Percentiles rank a stretch among this genome's conserved stretches.
Conservation (phyloP, 2,797 vertebrate species). For the Gymnoscopelus microlampas region DNA sequence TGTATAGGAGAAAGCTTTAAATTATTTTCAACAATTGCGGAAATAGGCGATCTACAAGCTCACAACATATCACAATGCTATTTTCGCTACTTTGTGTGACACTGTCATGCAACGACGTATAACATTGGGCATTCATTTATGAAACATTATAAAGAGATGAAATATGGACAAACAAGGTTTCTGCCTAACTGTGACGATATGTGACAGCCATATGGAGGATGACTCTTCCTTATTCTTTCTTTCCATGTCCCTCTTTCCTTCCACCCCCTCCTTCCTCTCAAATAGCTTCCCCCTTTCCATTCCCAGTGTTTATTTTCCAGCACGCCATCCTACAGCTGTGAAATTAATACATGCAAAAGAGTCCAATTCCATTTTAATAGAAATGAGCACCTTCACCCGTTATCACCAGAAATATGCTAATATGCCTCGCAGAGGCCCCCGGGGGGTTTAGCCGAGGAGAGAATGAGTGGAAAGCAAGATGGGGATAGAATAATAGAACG, state of each 20-base stretch:
- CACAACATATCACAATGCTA: no score
- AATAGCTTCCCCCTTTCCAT: conserved; percentile 10
- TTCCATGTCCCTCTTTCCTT: conserved; percentile 16
- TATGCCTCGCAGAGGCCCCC: conserved; percentile 44
- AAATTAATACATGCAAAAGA: conserved; percentile 69
- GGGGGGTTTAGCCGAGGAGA: conserved; percentile 29
- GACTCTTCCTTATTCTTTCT: not conserved
- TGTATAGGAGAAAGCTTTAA: no score
- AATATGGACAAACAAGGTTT: no score
- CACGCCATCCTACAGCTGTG: conserved; percentile 38
- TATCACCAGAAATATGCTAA: conserved; percentile 72
- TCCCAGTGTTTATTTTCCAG: conserved; percentile 59
- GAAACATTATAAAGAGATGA: no score
- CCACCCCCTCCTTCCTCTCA: conserved; percentile 21
- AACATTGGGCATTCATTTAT: no score
- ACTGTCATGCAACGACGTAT: no score
- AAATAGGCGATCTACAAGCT: no score
- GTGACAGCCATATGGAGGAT: not conserved
- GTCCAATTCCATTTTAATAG: conserved; percentile 69
- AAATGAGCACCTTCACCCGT: conserved; percentile 65
- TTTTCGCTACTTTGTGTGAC: no score
- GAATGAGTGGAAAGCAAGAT: conserved; percentile 53
- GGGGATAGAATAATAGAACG: conserved; percentile 34
- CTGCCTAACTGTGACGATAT: no score
- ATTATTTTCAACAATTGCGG: no score